Evolutionary conservation across 2,888 invertebrate genomes (phyloP).

Genomic region (Digitonthophagus gazella): DNA sequence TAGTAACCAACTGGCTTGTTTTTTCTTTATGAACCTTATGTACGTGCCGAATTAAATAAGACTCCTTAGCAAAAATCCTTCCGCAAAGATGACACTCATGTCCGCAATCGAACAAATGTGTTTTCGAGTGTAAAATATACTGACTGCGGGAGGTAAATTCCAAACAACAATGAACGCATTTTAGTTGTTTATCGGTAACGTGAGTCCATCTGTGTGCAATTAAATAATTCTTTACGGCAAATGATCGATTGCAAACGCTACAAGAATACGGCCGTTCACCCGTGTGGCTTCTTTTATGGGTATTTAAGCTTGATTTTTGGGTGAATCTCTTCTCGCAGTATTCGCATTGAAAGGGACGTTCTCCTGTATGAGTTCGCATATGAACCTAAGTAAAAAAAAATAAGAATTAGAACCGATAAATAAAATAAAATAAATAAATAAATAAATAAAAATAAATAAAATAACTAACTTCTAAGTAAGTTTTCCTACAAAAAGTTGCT

Average conservation of each 20-base stretch:
- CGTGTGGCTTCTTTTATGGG: conserved; percentile 78
- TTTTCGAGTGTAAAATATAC: conserved; percentile 74
- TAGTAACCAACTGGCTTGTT: neutral
- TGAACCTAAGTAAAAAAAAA: conserved; percentile 55
- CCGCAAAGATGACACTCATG: conserved; percentile 75
- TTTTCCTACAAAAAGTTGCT: conserved; percentile 77
- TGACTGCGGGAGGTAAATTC: conserved; percentile 69
- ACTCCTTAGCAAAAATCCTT: conserved; percentile 72
- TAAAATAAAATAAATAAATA: conserved; percentile 11
- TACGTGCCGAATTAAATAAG: conserved; percentile 75
- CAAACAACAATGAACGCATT: conserved; percentile 70
- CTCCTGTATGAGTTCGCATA: conserved; percentile 78
- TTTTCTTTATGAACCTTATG: conserved; percentile 63
- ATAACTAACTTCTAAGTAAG: conserved; percentile 62
- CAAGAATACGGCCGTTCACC: conserved; percentile 77
- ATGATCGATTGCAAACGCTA: conserved; percentile 76
- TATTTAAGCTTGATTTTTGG: conserved; percentile 78
- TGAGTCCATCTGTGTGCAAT: conserved; percentile 80
- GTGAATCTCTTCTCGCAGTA: conserved; percentile 75
- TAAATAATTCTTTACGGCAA: conserved; percentile 79
- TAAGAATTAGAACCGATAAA: conserved; percentile 4
- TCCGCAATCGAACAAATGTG: conserved; percentile 67
- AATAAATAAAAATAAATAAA: conserved; percentile 1
- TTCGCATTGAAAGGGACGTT: conserved; percentile 72
- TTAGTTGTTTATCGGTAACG: conserved; percentile 71